Conservation (phyloP, 2,113 vertebrate species). For the Cisticola juncidis region DNA sequence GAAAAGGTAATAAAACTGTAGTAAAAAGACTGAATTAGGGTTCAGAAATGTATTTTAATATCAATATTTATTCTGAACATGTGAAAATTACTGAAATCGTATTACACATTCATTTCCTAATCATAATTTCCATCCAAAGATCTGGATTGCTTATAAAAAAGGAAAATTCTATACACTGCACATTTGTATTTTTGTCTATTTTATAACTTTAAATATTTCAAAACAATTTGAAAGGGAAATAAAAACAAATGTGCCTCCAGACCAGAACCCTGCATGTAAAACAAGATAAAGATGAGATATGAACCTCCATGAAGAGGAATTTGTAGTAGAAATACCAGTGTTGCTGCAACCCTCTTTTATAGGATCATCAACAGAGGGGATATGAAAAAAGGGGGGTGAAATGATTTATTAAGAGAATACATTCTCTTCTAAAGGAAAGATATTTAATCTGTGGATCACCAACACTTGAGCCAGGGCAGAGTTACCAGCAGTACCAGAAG, state of each 20-base stretch:
- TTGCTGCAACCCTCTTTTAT: neutral
- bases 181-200: neutral
- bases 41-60: neutral
- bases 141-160: neutral
- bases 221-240: neutral
- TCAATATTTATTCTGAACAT: neutral
- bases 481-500: neutral
- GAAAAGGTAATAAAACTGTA: neutral
- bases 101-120: neutral
- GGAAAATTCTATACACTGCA: neutral
- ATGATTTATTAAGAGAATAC: neutral
- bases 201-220: conserved; percentile 1
- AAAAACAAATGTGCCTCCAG: neutral
- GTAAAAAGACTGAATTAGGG: neutral
- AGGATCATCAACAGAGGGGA: neutral
- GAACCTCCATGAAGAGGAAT: neutral
- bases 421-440: neutral
- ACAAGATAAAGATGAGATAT: neutral
- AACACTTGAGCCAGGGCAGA: neutral
- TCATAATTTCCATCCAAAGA: neutral
- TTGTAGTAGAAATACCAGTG: neutral
- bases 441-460: neutral
- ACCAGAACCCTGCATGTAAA: neutral
- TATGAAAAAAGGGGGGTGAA: neutral
- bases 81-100: neutral